Evolutionary conservation across 2,888 invertebrate genomes (phyloP).

Genomic region (Phortica magna): DNA sequence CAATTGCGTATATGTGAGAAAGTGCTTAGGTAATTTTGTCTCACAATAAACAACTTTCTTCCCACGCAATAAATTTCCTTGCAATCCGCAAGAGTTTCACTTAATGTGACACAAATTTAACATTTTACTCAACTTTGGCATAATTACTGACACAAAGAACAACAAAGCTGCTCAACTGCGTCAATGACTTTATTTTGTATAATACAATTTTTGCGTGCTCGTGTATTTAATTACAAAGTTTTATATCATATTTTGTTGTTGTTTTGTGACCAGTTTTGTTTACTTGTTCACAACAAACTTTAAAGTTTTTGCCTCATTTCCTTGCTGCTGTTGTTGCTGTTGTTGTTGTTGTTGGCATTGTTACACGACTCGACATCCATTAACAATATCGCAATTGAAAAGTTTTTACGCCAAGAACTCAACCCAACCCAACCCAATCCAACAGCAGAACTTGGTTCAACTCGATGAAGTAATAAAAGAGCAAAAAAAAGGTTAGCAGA

Average conservation of each 20-base stretch:
- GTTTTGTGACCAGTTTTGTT: slow-evolving; percentile 51
- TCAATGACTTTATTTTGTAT: neutral
- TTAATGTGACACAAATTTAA: too few species aligned
- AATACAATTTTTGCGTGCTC: slow-evolving; percentile 3
- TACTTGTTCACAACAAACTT: slow-evolving; percentile 70
- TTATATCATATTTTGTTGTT: neutral
- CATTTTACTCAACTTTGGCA: too few species aligned
- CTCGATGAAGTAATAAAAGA: too few species aligned
- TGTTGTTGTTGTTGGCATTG: neutral
- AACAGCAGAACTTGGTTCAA: too few species aligned
- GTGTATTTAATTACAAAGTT: slow-evolving; percentile 30
- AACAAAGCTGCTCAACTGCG: neutral
- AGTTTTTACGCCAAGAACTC: neutral
- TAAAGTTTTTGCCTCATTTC: slow-evolving; percentile 53
- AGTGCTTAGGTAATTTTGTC: too few species aligned
- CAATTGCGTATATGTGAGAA: too few species aligned
- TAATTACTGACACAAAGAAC: too few species aligned
- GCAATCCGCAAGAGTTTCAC: too few species aligned
- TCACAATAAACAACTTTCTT: too few species aligned
- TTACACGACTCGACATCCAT: neutral
- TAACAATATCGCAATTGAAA: slow-evolving; percentile 7
- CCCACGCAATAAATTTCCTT: too few species aligned
- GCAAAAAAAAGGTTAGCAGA: neutral
- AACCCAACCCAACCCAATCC: too few species aligned
- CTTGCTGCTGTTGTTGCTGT: neutral